Evolutionary conservation across 2,888 invertebrate species (phyloP).

Genomic region (Abscondita cerata): DNA sequence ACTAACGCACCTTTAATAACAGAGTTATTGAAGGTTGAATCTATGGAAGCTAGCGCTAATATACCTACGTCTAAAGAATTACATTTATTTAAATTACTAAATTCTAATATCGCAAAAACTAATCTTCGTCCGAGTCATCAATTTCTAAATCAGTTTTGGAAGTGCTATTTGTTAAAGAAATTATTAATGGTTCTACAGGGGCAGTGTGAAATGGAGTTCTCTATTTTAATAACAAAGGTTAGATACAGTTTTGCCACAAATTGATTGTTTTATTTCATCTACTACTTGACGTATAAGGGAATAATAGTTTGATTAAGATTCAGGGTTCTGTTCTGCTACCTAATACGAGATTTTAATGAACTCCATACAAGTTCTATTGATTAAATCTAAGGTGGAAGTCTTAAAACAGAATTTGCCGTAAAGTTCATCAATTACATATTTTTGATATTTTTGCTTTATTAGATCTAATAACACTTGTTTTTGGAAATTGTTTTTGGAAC

Average conservation of each 20-base stretch:
- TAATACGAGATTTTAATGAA: slow-evolving; percentile 15
- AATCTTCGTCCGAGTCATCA: no score
- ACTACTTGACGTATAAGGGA: background rate
- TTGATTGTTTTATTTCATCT: slow-evolving; percentile 6
- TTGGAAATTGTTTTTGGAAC: slow-evolving; percentile 14
- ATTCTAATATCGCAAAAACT: no score
- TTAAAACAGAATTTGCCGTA: background rate
- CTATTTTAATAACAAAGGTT: slow-evolving; percentile 14
- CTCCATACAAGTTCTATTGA: slow-evolving; percentile 32
- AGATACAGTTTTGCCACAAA: slow-evolving; percentile 14
- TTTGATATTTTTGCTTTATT: slow-evolving; percentile 7
- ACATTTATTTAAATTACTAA: no score
- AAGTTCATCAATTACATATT: slow-evolving; percentile 11
- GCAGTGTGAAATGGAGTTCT: slow-evolving; percentile 1
- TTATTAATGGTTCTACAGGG: background rate
- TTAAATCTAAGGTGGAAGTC: slow-evolving; percentile 29
- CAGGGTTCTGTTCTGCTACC: slow-evolving; percentile 10
- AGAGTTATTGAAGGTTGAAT: no score
- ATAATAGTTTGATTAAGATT: background rate
- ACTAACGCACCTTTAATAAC: no score
- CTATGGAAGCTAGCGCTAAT: no score
- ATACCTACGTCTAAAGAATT: no score
- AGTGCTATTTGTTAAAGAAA: no score
- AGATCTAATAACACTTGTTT: slow-evolving; percentile 15
- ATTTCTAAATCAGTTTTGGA: no score